Evolutionary conservation across 2,797 vertebrate species (phyloP), one percentile per base, ranked within the genome.

Genomic region (Chaetodon trifasciatus): DNA sequence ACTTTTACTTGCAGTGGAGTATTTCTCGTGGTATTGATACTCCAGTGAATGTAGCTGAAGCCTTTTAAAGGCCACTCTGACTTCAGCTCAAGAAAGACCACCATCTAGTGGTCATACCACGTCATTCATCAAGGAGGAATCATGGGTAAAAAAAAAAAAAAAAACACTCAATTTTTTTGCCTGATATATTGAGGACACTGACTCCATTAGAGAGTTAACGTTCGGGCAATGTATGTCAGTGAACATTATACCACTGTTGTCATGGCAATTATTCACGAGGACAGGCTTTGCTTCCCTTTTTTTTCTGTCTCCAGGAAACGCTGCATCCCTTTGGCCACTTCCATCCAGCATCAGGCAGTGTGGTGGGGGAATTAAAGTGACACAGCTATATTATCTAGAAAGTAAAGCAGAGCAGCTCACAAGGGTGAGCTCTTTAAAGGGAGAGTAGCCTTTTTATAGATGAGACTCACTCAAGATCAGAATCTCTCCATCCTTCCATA

Each of bases 371-470:
- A 47, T 94, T 92, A 92, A 94, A 93, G 92, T 78, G 91, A 92
- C 90, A 94, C 84, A 74, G 89, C 87, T 76, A 50, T 73, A 84
- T 89, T 83, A 61, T 75, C 75, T 63, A 72, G 82, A 87, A 92
- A 92, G 87, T 91, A 93, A 92, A 93, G 89, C 88, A 83, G 91
- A 90, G 90, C 91, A 93, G 90, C 92, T 83, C 92, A 90, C 90
- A 76, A 78, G 92, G 88, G 92, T 84, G 65, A 90, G 35, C 70
- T 88, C 78, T 85, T 84, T 86, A 79, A 90, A 86, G 64, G 66
- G 86, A 79, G 81, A 57, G 81, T 73, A 32, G 71, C 74, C 85
- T 86, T 89, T 91, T 89, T 85, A 89, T 88, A 90, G 87, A 78
- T 8, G 1, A 61, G 47, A 63, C 72, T 82, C 40, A 46, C 2